Evolutionary conservation across 2,888 invertebrate species (phyloP).

Genomic region (Encarsia formosa): DNA sequence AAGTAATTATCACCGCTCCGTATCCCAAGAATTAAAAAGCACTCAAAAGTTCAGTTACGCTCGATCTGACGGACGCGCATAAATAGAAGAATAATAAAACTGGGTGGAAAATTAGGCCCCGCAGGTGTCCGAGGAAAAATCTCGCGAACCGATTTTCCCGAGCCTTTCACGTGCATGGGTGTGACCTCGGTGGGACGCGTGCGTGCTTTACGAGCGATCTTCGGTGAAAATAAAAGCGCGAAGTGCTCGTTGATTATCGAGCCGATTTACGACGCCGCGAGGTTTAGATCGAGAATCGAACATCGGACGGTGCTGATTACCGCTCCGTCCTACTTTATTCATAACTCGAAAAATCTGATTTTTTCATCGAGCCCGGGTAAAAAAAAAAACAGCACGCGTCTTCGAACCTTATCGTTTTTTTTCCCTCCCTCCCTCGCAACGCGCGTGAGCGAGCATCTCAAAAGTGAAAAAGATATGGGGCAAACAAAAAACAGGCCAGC

Average conservation of each 20-base stretch:
- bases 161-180: slow-evolving; percentile 6
- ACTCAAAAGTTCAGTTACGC: slow-evolving; percentile 14
- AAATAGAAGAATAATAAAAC: slow-evolving; percentile 2
- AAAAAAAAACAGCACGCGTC: too few species aligned
- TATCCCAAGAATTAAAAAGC: slow-evolving; percentile 15
- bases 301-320: too few species aligned
- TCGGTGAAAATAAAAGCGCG: neutral
- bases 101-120: slow-evolving; percentile 6
- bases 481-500: slow-evolving; percentile 15
- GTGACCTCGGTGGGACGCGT: slow-evolving; percentile 6
- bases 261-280: neutral
- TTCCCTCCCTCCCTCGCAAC: too few species aligned
- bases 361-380: too few species aligned
- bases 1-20: slow-evolving; percentile 11
- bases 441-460: slow-evolving; percentile 10
- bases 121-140: neutral
- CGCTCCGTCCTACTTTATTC: too few species aligned
- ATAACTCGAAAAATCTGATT: too few species aligned
- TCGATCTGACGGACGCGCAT: neutral
- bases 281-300: too few species aligned
- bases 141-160: neutral
- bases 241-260: slow-evolving; percentile 5
- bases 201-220: neutral
- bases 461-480: slow-evolving; percentile 26
- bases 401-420: too few species aligned